Percentiles rank a stretch among this genome's conserved stretches.
Evolutionary conservation across 2,113 vertebrate species (phyloP).

Genomic region (Rhineura floridana): DNA sequence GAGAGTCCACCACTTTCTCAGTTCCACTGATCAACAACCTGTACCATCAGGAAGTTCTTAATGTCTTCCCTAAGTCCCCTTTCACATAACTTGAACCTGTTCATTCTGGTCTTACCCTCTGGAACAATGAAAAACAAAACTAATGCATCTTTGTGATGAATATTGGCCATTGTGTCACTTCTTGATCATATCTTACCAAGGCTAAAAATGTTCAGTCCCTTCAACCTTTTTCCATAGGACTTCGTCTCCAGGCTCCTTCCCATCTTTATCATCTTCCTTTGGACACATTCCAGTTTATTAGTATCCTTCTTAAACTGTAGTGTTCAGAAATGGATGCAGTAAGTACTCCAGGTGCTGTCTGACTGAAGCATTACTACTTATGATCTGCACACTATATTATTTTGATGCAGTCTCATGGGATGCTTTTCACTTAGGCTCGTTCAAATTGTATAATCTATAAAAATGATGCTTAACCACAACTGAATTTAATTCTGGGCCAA

Average conservation of each 20-base stretch:
- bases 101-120: background rate
- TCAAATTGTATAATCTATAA: background rate
- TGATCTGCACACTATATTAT: background rate
- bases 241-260: background rate
- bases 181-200: background rate
- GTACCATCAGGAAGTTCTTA: too few species aligned
- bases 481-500: constrained; percentile 22
- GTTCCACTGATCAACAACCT: too few species aligned
- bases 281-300: too few species aligned
- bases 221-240: background rate
- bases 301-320: too few species aligned
- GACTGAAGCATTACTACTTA: too few species aligned
- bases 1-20: too few species aligned
- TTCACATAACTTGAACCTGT: background rate
- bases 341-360: too few species aligned
- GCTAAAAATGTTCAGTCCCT: background rate
- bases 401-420: background rate
- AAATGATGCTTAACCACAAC: background rate
- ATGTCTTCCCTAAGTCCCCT: too few species aligned
- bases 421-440: background rate
- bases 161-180: background rate
- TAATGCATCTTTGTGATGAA: background rate
- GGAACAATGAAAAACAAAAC: background rate
- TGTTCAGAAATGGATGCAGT: too few species aligned
- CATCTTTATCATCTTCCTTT: too few species aligned